These are phyloP conservation scores for Crotalus horridus DNA, from an alignment of 2,113 vertebrate genomes.

Conservation along the genomic window DNA sequence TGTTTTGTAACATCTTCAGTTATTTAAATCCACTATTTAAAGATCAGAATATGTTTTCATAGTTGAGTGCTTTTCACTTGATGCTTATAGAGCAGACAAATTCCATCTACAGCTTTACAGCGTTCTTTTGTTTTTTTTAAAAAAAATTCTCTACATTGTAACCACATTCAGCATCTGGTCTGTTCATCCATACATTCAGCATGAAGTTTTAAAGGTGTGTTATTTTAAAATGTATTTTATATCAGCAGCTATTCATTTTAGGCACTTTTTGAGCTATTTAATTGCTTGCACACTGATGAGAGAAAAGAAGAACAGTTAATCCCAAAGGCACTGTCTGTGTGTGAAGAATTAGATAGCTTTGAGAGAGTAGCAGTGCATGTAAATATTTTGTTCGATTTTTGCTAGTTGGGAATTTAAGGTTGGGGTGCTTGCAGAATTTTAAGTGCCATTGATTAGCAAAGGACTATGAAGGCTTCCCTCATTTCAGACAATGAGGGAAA, in stretches of 20 bases:
- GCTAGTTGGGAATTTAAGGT: slow-evolving; percentile 22
- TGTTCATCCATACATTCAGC: not conserved
- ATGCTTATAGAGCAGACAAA: not conserved
- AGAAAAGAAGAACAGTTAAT: slow-evolving; percentile 21
- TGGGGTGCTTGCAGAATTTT: slow-evolving; percentile 23
- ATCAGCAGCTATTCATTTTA: not conserved
- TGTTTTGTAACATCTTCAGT: not conserved
- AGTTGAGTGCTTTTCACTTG: not conserved
- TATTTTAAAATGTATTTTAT: not conserved
- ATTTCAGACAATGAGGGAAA: not conserved
- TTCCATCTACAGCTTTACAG: not conserved
- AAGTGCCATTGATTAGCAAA: slow-evolving; percentile 10
- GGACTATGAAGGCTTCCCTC: not conserved
- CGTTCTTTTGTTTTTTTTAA: not conserved
- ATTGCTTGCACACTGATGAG: slow-evolving; percentile 10
- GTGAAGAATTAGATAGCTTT: slow-evolving; percentile 13
- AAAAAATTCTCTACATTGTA: not conserved
- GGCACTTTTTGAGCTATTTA: not conserved
- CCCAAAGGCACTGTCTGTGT: slow-evolving; percentile 12
- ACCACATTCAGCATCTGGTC: not conserved
- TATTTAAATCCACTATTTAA: not conserved
- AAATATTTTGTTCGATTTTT: slow-evolving; percentile 26
- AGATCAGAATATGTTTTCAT: not conserved
- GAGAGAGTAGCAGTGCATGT: slow-evolving; percentile 1
- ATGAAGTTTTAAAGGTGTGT: not conserved